A percentile compares a stretch with the other conserved stretches of the same genome.
phyloP scores from a whole-genome alignment of 2,888 invertebrate species.

The Oligia fasciuncula region DNA sequence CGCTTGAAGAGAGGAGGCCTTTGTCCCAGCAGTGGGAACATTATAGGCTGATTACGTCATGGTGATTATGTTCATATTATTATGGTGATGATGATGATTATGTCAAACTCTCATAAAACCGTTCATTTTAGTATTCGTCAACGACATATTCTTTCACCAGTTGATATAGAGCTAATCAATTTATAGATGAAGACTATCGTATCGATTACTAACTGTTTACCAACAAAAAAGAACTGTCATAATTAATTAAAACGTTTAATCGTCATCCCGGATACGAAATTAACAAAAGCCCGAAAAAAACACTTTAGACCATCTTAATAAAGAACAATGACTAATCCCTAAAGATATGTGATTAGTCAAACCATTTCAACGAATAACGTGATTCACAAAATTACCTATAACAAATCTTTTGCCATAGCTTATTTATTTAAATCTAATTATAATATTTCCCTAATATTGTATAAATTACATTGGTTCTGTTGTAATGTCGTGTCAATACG shows the following conservation, averaged over 20 bases:
- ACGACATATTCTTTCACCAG: background rate
- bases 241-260: background rate
- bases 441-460: slow-evolving; percentile 60
- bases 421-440: slow-evolving; percentile 24
- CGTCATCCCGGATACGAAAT: slow-evolving; percentile 33
- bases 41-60: background rate
- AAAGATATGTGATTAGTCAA: slow-evolving; percentile 31
- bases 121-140: background rate
- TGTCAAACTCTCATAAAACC: background rate
- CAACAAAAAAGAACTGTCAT: background rate
- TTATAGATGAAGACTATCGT: background rate
- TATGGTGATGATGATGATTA: too few relatives aligned
- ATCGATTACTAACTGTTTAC: background rate
- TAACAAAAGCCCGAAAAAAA: background rate
- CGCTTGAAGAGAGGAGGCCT: too few relatives aligned
- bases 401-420: slow-evolving; percentile 26
- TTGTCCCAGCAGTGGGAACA: too few relatives aligned
- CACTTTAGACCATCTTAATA: background rate
- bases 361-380: slow-evolving; percentile 35
- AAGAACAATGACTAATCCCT: slow-evolving; percentile 40
- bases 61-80: background rate
- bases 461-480: slow-evolving; percentile 65
- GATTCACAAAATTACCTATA: slow-evolving; percentile 28
- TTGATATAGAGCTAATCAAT: background rate
- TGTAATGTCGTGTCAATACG: slow-evolving; percentile 69